These are phyloP conservation scores for Noturus placidus DNA, from an alignment of 2,113 vertebrate species.

Conservation along the genomic window DNA sequence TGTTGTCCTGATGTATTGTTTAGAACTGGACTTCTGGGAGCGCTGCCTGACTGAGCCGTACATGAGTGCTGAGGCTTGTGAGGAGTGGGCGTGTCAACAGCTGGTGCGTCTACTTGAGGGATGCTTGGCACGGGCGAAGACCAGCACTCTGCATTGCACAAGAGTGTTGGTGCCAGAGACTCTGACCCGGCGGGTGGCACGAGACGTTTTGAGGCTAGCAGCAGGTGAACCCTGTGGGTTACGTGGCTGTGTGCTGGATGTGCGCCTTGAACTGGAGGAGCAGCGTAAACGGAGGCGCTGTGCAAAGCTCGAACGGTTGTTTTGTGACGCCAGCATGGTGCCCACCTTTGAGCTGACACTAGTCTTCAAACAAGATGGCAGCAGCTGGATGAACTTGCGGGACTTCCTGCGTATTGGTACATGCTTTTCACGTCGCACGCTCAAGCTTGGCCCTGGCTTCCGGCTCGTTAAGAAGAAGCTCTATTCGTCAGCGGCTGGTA, in stretches of 20 bases:
- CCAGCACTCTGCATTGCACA: constrained; percentile 79
- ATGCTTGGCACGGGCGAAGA: constrained; percentile 82
- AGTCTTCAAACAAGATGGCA: constrained; percentile 83
- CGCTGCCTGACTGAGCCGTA: constrained; percentile 73
- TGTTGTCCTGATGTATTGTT: constrained; percentile 14
- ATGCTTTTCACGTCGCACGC: constrained; percentile 74
- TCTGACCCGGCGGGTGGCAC: constrained; percentile 77
- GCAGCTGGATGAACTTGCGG: constrained; percentile 78
- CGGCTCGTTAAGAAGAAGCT: constrained; percentile 83
- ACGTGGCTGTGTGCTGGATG: constrained; percentile 77
- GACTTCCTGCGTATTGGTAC: constrained; percentile 79
- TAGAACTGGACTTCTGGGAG: constrained; percentile 83
- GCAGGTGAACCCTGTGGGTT: constrained; percentile 83
- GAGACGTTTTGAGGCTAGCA: constrained; percentile 77
- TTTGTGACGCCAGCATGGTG: constrained; percentile 77
- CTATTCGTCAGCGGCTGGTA: constrained; percentile 79
- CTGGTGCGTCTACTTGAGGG: constrained; percentile 79
- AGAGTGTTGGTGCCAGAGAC: constrained; percentile 82
- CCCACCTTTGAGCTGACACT: constrained; percentile 87
- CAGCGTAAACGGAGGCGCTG: constrained; percentile 68
- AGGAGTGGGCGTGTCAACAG: constrained; percentile 76
- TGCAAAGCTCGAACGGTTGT: constrained; percentile 78
- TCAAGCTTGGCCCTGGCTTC: constrained; percentile 84
- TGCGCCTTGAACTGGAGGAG: constrained; percentile 80
- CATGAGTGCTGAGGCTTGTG: constrained; percentile 66